Conservation (phyloP, 2,113 vertebrate genomes). For the Phylloscopus trochiloides region DNA sequence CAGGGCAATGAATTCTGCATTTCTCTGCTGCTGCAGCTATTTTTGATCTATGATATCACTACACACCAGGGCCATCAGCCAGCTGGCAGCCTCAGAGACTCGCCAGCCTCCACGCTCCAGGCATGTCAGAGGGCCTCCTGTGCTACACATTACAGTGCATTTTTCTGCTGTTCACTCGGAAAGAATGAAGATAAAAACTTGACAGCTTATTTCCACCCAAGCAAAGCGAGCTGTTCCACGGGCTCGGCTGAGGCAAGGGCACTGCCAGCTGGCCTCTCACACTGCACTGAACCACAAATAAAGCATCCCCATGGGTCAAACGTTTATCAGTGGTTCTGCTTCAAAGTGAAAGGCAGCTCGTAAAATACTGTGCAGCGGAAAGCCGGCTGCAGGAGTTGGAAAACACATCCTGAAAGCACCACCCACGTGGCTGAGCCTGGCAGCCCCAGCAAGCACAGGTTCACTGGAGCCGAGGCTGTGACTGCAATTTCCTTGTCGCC, state of each 20-base stretch:
- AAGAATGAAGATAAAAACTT: not conserved
- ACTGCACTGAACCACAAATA: not conserved
- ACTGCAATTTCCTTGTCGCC: not conserved
- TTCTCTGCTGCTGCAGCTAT: slow-evolving; percentile 34
- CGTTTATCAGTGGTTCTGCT: not conserved
- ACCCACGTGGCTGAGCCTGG: not conserved
- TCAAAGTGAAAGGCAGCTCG: not conserved
- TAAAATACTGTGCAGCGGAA: not conserved
- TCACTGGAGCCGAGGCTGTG: not conserved
- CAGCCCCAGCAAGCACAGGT: not conserved
- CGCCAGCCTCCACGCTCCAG: not conserved
- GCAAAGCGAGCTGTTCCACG: not conserved
- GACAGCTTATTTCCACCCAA: not conserved
- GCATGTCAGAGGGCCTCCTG: not conserved
- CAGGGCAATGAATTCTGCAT: not conserved
- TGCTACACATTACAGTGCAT: not conserved
- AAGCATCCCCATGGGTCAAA: not conserved
- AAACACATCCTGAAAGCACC: not conserved
- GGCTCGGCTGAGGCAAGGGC: not conserved
- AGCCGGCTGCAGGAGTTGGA: not conserved
- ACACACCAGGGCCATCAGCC: not conserved
- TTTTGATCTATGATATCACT: slow-evolving; percentile 45
- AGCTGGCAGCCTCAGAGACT: slow-evolving; percentile 15
- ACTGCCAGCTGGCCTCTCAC: not conserved
- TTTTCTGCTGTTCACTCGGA: not conserved